phyloP scores from a whole-genome alignment of 2,888 invertebrate genomes.

The Andrena trimmerana region DNA sequence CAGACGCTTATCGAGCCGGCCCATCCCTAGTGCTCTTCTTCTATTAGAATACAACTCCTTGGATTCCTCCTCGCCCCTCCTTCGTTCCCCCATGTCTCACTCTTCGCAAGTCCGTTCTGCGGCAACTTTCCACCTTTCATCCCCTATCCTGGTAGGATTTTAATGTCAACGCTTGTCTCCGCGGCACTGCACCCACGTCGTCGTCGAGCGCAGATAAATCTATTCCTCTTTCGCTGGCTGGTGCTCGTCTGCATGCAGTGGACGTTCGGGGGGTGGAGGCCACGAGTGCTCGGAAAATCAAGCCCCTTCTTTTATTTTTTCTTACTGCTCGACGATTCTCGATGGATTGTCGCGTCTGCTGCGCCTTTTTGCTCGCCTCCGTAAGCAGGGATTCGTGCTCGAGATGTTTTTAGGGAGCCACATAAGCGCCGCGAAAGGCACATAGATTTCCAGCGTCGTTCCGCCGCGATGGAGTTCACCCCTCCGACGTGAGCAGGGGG shows the following conservation, averaged over 20 bases:
- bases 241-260: conserved; percentile 8
- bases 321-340: conserved; percentile 24
- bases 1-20: conserved; percentile 62
- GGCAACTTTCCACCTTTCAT: conserved; percentile 1
- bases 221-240: conserved; percentile 11
- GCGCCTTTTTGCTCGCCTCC: not conserved
- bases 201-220: conserved; percentile 52
- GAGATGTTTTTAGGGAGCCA: conserved; percentile 15
- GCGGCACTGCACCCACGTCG: conserved; percentile 26
- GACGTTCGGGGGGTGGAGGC: not conserved
- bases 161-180: conserved; percentile 57
- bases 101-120: not conserved
- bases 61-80: not conserved
- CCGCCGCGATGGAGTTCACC: not conserved
- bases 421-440: not conserved
- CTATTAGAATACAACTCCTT: not conserved
- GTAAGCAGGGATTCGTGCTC: conserved; percentile 23
- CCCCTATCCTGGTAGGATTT: conserved; percentile 44
- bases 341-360: conserved; percentile 39
- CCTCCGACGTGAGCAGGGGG: not conserved
- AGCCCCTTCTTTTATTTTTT: not conserved
- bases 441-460: conserved; percentile 5
- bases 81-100: not conserved
- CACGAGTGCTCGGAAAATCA: conserved; percentile 22
- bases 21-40: not conserved